These are phyloP conservation scores for Poeciliopsis paucimaculata DNA, from an alignment of 2,797 vertebrate genomes.

Conservation along the genomic window DNA sequence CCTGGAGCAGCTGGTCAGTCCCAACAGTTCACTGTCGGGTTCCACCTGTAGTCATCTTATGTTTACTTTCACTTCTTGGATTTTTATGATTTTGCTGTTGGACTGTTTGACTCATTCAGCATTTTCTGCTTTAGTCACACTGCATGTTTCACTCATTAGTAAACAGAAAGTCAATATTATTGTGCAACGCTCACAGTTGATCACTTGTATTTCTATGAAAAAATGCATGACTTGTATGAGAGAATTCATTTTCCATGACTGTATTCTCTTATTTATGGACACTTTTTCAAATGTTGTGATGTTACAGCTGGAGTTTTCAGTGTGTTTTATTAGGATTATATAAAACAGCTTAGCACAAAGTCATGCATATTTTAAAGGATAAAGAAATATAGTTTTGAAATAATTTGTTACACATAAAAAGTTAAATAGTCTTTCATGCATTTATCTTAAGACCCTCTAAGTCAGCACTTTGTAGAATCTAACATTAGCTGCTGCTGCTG, in stretches of 20 bases:
- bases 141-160: background rate
- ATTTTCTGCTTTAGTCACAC: background rate
- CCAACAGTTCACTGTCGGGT: background rate
- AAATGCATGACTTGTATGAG: background rate
- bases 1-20: conserved; percentile 93
- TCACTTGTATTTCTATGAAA: background rate
- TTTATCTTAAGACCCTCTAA: background rate
- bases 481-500: background rate
- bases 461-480: background rate
- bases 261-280: background rate
- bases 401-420: background rate
- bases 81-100: background rate
- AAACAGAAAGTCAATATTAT: background rate
- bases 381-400: background rate
- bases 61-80: background rate
- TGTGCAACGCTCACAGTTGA: background rate
- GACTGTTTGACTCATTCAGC: background rate
- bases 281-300: background rate
- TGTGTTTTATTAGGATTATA: background rate
- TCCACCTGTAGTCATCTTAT: background rate
- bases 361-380: background rate
- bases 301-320: background rate
- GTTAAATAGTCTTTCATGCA: background rate
- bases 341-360: background rate
- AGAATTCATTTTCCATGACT: background rate